These are phyloP conservation scores for Protonemura montana DNA, from an alignment of 2,888 invertebrate genomes.

Conservation along the genomic window DNA sequence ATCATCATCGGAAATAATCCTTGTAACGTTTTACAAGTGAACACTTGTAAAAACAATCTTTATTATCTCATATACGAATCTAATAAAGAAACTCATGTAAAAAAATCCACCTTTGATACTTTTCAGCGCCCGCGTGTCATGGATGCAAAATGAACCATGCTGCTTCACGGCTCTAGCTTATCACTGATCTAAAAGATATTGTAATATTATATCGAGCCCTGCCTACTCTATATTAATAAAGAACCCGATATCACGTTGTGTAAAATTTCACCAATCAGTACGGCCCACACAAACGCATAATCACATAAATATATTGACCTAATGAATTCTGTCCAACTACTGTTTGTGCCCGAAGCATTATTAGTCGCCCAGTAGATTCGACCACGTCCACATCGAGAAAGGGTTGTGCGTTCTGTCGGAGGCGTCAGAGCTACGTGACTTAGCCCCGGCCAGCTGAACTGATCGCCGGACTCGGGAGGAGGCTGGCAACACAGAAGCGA, in stretches of 20 bases:
- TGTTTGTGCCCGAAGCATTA: neutral
- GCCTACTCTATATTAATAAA: neutral
- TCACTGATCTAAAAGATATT: neutral
- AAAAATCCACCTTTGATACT: neutral
- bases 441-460: neutral
- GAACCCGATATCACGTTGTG: neutral
- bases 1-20: constrained; percentile 17
- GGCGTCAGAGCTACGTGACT: neutral
- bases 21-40: constrained; percentile 22
- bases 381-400: neutral
- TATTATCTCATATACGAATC: constrained; percentile 15
- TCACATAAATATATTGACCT: constrained; percentile 23
- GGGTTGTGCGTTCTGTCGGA: constrained; percentile 12
- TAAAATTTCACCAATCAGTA: neutral
- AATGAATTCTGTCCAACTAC: constrained; percentile 24
- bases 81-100: neutral
- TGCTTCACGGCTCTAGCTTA: neutral
- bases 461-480: neutral
- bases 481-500: constrained; percentile 20
- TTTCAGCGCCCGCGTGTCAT: neutral
- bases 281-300: constrained; percentile 17
- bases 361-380: neutral
- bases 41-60: constrained; percentile 13
- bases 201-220: neutral
- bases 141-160: too few species aligned